Evolutionary conservation across 2,888 invertebrate species (phyloP), one percentile per base, ranked within the genome.

Genomic region (Abrostola tripartita): DNA sequence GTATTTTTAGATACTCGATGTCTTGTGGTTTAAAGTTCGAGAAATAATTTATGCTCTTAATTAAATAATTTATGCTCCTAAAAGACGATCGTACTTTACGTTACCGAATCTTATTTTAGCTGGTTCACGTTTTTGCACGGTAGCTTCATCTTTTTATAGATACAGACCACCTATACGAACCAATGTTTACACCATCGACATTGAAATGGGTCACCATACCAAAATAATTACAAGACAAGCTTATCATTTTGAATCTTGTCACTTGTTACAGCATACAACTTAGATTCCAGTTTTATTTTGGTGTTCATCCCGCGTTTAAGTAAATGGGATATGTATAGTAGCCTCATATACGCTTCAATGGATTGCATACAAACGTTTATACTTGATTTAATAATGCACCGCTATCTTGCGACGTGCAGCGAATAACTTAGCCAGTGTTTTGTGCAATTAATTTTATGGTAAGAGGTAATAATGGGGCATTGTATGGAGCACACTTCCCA

Each of bases 331-430:
- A 52, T 42, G 40, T 54, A 56, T 24, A 12, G 41, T 62, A 11
- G 51, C 36, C 40, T 42, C 57, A 24, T 35, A 12, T 37, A 35
- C 9, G 37, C 51, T 42, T 41, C 9, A 53, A 12, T n/a, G 50
- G 42, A 75, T 79, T 79, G 80, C 77, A 79, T 79, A 77, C 58
- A 77, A 75, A 77, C 77, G 68, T 71, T 68, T 62, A 79, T 56
- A 62, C 54, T 54, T 61, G 47, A n/a, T 63, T 61, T 61, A 51
- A 44, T 50, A 47, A 12, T 52, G 24, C 36, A 56, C 52, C 37
- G 58, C 42, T 70, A 58, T 53, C 0, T 7, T 0, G 9, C 14
- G 6, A 70, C 65, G 71, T 60, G 71, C 6, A 6, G 9, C 6
- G 75, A 70, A 62, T 73, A 61, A 7, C 5, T 58, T 41, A 52